Evolutionary conservation across 2,797 vertebrate species (phyloP).

Genomic region (Lateolabrax maculatus): DNA sequence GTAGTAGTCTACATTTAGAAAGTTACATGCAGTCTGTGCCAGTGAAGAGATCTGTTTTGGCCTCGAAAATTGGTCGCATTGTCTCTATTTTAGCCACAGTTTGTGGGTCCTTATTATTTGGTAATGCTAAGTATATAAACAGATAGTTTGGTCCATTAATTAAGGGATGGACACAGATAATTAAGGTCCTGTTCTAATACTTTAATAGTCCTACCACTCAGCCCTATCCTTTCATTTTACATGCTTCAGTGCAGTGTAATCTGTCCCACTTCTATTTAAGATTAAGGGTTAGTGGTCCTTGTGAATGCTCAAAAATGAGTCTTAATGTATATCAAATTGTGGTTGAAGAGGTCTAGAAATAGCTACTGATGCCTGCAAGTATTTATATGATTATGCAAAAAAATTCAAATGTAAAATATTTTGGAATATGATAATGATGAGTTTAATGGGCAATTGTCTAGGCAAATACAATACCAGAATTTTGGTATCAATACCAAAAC

Average conservation of each 20-base stretch:
- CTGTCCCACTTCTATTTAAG: background rate
- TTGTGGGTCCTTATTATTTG: background rate
- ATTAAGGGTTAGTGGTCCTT: background rate
- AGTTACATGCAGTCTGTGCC: conserved; percentile 6
- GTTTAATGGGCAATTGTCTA: background rate
- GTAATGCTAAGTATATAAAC: background rate
- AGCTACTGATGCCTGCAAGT: background rate
- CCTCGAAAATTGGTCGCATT: background rate
- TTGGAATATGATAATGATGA: background rate
- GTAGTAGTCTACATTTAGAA: conserved; percentile 54
- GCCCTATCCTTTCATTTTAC: background rate
- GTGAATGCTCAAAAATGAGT: background rate
- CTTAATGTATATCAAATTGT: conserved; percentile 3
- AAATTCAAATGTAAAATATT: background rate
- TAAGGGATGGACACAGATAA: background rate
- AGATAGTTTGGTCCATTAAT: background rate
- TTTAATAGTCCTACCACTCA: background rate
- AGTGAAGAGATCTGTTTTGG: background rate
- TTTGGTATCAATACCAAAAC: background rate
- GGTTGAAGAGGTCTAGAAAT: background rate
- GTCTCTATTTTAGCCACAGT: background rate
- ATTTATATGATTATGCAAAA: background rate
- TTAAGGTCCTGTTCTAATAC: background rate
- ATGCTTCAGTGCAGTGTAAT: conserved; percentile 6
- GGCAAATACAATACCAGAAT: background rate